Percentiles rank a stretch among this genome's conserved stretches.
These are phyloP conservation scores for Anthopleura sola DNA, from an alignment of 64 coral and sea anemone genomes.

Conservation along the genomic window DNA sequence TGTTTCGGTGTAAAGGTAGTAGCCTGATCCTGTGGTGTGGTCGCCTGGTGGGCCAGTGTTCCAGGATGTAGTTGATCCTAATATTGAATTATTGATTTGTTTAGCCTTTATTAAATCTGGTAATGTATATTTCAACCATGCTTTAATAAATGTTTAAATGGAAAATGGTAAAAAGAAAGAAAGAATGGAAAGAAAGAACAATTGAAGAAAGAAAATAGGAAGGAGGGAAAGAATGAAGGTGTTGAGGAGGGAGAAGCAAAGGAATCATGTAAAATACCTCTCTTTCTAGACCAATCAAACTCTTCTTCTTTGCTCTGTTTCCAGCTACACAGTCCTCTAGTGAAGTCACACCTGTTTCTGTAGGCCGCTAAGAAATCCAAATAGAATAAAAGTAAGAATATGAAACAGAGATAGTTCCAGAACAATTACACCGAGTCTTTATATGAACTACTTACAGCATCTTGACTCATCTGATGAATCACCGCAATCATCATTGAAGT, in stretches of 20 bases:
- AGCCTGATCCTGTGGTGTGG: slow-evolving; percentile 47
- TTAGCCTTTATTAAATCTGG: not conserved
- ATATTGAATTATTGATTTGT: not conserved
- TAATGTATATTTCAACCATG: not conserved
- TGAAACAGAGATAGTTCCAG: not conserved
- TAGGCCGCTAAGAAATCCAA: slow-evolving; percentile 40
- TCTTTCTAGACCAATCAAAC: slow-evolving; percentile 75
- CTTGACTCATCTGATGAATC: slow-evolving; percentile 42
- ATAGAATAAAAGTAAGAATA: not conserved
- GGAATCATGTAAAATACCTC: slow-evolving; percentile 13
- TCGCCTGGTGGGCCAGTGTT: slow-evolving; percentile 36
- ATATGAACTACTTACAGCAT: slow-evolving; percentile 28
- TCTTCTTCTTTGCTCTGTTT: slow-evolving; percentile 77
- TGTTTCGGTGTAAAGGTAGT: slow-evolving; percentile 83
- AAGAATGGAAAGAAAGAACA: not conserved
- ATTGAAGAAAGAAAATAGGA: too few relatives aligned
- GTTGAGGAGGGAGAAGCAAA: not conserved
- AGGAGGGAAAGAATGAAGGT: too few relatives aligned
- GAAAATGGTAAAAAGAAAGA: not conserved
- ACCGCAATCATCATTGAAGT: slow-evolving; percentile 67
- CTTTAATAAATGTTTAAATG: not conserved
- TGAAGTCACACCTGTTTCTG: slow-evolving; percentile 66
- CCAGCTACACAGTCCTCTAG: slow-evolving; percentile 67
- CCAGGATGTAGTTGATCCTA: slow-evolving; percentile 8
- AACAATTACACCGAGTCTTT: not conserved